These are phyloP conservation scores for Ptychadena robeensis DNA, from an alignment of 2,797 vertebrate genomes.

Conservation along the genomic window DNA sequence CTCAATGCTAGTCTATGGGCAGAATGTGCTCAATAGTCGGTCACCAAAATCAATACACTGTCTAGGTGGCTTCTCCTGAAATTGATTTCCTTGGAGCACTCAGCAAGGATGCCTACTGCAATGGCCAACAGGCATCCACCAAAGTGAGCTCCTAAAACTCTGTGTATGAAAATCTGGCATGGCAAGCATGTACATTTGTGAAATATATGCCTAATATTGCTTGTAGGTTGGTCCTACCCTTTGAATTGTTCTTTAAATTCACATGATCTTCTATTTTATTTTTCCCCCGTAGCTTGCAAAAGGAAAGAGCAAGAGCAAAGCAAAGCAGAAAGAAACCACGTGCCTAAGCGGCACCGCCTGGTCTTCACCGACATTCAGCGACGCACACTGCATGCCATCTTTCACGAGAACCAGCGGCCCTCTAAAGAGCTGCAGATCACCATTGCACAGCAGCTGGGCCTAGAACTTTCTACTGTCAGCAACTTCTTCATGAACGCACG, in stretches of 20 bases:
- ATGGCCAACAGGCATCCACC: neutral
- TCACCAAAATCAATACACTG: neutral
- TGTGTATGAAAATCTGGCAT: no score
- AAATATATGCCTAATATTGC: no score
- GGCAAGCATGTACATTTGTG: no score
- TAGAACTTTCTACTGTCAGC: constrained; percentile 86
- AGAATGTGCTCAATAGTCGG: neutral
- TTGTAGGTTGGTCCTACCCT: neutral
- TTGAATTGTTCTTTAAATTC: neutral
- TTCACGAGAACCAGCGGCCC: constrained; percentile 85
- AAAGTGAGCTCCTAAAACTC: neutral
- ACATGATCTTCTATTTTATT: neutral
- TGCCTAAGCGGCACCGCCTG: constrained; percentile 83
- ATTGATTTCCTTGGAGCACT: neutral
- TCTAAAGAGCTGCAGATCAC: constrained; percentile 87
- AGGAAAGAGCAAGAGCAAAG: constrained; percentile 86
- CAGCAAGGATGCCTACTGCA: neutral
- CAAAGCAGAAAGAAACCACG: constrained; percentile 84
- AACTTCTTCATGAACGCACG: constrained; percentile 92
- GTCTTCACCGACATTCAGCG: constrained; percentile 88
- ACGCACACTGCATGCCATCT: constrained; percentile 85
- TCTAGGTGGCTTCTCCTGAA: neutral
- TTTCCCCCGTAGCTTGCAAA: constrained; percentile 79
- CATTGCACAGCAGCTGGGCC: constrained; percentile 86
- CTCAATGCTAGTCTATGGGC: neutral